Percentiles rank a stretch among this genome's conserved stretches.
Evolutionary conservation across 2,888 invertebrate genomes (phyloP).

Genomic region (Caenorhabditis uteleia): DNA sequence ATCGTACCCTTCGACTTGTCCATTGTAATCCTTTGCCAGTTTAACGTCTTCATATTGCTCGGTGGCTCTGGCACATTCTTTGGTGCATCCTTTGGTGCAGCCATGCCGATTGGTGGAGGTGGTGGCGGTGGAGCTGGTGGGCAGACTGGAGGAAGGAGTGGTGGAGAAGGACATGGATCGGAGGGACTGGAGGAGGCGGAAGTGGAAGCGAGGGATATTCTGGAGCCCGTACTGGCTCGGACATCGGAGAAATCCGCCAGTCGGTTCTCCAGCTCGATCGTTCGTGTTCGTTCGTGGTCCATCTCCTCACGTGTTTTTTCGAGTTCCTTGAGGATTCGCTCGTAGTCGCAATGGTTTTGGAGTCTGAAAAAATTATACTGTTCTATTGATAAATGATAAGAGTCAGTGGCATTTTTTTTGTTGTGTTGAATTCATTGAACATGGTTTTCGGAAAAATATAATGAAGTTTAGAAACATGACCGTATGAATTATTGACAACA

Average conservation of each 20-base stretch:
- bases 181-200: constrained; percentile 57
- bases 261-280: constrained; percentile 61
- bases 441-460: no score
- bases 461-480: no score
- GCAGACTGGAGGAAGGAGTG: constrained; percentile 35
- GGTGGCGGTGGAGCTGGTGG: constrained; percentile 57
- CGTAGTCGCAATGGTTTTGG: constrained; percentile 63
- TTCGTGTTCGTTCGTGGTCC: constrained; percentile 51
- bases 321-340: constrained; percentile 58
- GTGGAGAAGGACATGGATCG: constrained; percentile 48
- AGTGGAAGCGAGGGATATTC: constrained; percentile 41
- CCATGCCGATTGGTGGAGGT: constrained; percentile 45
- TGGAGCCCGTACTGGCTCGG: constrained; percentile 29
- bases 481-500: no score
- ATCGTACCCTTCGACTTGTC: constrained; percentile 83
- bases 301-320: constrained; percentile 53
- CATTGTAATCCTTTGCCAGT: constrained; percentile 80
- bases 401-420: no score
- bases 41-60: constrained; percentile 92
- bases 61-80: constrained; percentile 87
- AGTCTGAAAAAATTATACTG: constrained; percentile 36
- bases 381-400: no score
- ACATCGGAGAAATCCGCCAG: constrained; percentile 61
- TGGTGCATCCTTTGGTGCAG: constrained; percentile 20
- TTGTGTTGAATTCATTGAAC: no score